Evolutionary conservation across 1,140 invertebrate genomes (phyloP), one percentile per base, ranked within the genome.

Genomic region (Dendroctonus valens): DNA sequence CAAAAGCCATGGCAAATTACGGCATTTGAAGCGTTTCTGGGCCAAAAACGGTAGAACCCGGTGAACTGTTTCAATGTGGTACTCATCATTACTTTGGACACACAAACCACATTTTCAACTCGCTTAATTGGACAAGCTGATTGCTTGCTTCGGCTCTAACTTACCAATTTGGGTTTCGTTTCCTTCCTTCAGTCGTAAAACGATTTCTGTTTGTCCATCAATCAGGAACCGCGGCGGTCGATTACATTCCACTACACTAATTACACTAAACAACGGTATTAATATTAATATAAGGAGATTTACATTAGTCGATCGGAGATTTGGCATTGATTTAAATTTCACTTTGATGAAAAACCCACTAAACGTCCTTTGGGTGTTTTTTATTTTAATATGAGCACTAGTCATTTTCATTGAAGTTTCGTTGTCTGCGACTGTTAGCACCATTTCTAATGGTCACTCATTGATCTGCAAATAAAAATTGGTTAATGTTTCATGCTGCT

Each of bases 141-240:
- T 26, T 9, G 8, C 8, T 7, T 54, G 7, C 7, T n/a, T 42
- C n/a, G 14, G 12, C 2, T 14, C 62, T 79, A 37, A 38, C 89
- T 87, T 80, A 93, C 92, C 91, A 70, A 91, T 85, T 71, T 90
- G 90, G 44, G 91, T 94, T 72, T 92, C 91, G 52, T 87, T 82
- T 48, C 91, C 91, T 83, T 96, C 92, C 78, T 92, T 93, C 70
- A 94, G 82, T 74, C 91, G 85, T 70, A 94, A 82, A 61, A 96
- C 90, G 71, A 96, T 94, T 84, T 94, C 91, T 63, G 90, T 91
- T 79, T 93, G 90, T 65, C 90, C 90, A 73, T 94, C 88, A 74
- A 90, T 91, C 53, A 94, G 81, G 78, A 94, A 93, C 54, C 90
- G 82, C 0, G 92, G 91, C 38, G 92, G 90, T 71, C 86, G 86